Conservation (phyloP, 2,113 vertebrate genomes). For the Ranitomeya variabilis region DNA sequence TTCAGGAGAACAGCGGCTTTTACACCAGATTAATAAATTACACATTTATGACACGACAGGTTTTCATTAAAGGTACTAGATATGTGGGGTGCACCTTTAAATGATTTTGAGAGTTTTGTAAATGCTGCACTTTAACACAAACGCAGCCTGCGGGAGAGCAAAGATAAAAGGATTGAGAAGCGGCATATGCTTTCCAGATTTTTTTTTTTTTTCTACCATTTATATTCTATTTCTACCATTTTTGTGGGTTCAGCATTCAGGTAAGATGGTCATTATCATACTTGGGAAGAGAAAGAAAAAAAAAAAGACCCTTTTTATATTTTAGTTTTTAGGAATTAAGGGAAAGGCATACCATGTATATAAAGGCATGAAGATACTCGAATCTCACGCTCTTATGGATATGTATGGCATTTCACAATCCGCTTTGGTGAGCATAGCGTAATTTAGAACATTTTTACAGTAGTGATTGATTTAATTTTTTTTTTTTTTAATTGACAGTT, state of each 20-base stretch:
- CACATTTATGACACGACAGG: too few species aligned
- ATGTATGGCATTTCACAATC: conserved; percentile 50
- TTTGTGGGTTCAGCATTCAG: neutral
- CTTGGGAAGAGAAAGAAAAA: neutral
- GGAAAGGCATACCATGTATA: conserved; percentile 44
- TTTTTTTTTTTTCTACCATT: neutral
- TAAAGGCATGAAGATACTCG: conserved; percentile 33
- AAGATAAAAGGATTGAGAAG: conserved; percentile 59
- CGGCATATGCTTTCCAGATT: conserved; percentile 40
- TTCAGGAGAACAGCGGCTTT: too few species aligned
- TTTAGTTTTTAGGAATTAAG: conserved; percentile 45
- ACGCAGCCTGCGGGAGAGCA: neutral
- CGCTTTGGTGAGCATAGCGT: conserved; percentile 31
- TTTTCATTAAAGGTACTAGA: neutral
- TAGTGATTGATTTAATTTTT: conserved; percentile 13
- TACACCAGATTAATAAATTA: too few species aligned
- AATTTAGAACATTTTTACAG: conserved; percentile 25
- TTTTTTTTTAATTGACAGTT: neutral
- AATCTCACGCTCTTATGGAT: conserved; percentile 44
- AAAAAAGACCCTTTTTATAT: conserved; percentile 7
- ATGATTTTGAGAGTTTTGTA: neutral
- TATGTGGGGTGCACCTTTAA: neutral
- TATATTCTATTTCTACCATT: neutral
- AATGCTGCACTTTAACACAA: neutral
- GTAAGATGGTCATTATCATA: conserved; percentile 28